A percentile compares a stretch with the other conserved stretches of the same genome.
phyloP scores from a whole-genome alignment of 2,888 invertebrate genomes.

The Lordiphosa fenestrarum region DNA sequence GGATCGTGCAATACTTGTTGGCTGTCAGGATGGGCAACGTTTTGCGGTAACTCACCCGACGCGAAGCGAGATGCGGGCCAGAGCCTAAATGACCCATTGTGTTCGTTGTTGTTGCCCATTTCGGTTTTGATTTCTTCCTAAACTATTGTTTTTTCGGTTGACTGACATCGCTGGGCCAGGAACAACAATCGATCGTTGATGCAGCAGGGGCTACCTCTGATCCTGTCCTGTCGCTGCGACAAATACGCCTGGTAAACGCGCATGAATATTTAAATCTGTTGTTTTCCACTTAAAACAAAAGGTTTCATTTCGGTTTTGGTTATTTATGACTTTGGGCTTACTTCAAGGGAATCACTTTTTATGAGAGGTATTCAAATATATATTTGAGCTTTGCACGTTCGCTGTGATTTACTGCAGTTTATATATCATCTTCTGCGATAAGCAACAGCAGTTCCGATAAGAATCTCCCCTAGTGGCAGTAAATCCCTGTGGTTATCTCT shows the following conservation, averaged over 20 bases:
- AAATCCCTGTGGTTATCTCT: slow-evolving; percentile 53
- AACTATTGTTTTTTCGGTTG: slow-evolving; percentile 52
- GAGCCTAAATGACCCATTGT: slow-evolving; percentile 70
- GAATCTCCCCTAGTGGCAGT: slow-evolving; percentile 13
- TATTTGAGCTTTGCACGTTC: slow-evolving; percentile 12
- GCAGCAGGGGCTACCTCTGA: slow-evolving; percentile 28
- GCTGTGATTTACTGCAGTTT: slow-evolving; percentile 28
- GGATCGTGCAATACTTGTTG: slow-evolving; percentile 77
- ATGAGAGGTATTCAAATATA: neutral
- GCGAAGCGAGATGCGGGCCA: slow-evolving; percentile 12
- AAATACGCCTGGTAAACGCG: slow-evolving; percentile 51
- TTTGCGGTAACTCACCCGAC: slow-evolving; percentile 37
- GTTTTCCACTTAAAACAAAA: slow-evolving; percentile 33
- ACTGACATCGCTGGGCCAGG: slow-evolving; percentile 38
- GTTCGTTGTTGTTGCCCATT: slow-evolving; percentile 44
- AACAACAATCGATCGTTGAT: slow-evolving; percentile 59
- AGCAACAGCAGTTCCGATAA: slow-evolving; percentile 9
- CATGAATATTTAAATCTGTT: slow-evolving; percentile 68
- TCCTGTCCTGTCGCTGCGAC: slow-evolving; percentile 71
- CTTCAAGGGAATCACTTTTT: neutral
- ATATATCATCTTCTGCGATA: slow-evolving; percentile 17
- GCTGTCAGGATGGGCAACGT: slow-evolving; percentile 74
- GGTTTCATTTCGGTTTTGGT: slow-evolving; percentile 21
- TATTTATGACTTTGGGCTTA: no score
- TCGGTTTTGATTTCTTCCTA: slow-evolving; percentile 29